phyloP scores from a whole-genome alignment of 2,797 vertebrate genomes.

The Tiaroga cobitis region DNA sequence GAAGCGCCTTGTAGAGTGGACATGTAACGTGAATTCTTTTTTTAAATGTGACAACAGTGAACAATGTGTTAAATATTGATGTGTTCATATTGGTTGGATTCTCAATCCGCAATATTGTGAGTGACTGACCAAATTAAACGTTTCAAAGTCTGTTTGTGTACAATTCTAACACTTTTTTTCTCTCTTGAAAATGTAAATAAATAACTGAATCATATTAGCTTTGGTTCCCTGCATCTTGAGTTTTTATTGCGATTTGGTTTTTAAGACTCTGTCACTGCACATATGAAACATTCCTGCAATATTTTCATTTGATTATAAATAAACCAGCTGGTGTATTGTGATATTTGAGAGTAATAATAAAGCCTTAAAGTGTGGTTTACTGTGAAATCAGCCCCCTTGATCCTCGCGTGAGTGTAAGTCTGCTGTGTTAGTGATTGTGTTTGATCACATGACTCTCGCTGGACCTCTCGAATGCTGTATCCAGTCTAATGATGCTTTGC shows the following conservation, averaged over 20 bases:
- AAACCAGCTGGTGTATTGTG: neutral
- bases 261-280: neutral
- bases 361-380: constrained; percentile 53
- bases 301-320: neutral
- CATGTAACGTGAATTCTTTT: neutral
- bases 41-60: constrained; percentile 10
- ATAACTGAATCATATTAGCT: constrained; percentile 27
- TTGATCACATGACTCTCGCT: neutral
- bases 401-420: neutral
- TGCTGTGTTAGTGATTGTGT: neutral
- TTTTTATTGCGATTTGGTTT: neutral
- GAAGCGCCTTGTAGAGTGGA: constrained; percentile 38
- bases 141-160: constrained; percentile 30
- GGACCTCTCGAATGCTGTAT: constrained; percentile 37
- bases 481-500: neutral
- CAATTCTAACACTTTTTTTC: neutral
- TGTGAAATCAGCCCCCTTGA: constrained; percentile 61
- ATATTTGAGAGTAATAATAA: constrained; percentile 3
- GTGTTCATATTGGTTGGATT: neutral
- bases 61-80: neutral
- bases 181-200: constrained; percentile 48
- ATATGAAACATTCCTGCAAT: constrained; percentile 31
- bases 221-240: neutral
- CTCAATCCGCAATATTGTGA: neutral
- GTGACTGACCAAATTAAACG: constrained; percentile 41